These are phyloP conservation scores for Drosophila prosaltans DNA, from an alignment of 1,140 invertebrate genomes.

Conservation along the genomic window DNA sequence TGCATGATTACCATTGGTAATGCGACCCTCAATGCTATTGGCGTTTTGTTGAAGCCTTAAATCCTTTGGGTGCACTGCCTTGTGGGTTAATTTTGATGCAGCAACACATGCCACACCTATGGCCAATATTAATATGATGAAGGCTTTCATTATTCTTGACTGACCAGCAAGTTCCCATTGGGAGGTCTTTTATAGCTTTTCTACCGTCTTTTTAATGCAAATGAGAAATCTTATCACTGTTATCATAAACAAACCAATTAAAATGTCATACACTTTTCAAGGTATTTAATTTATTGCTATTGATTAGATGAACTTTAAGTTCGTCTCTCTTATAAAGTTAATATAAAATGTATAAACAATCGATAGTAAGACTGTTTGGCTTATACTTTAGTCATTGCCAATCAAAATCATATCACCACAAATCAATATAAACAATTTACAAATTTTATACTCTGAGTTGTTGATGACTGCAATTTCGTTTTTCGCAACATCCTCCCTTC, in stretches of 20 bases:
- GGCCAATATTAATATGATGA: background rate
- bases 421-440: background rate
- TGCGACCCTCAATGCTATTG: slow-evolving; percentile 55
- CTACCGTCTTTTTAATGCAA: background rate
- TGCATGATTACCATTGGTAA: slow-evolving; percentile 70
- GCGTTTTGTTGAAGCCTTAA: slow-evolving; percentile 12
- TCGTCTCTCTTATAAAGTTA: background rate
- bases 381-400: background rate
- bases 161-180: background rate
- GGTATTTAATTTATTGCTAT: background rate
- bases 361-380: background rate
- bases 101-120: background rate
- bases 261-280: background rate
- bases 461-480: background rate
- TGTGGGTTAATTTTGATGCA: slow-evolving; percentile 22
- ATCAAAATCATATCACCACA: background rate
- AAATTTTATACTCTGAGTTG: background rate
- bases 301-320: background rate
- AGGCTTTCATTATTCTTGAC: background rate
- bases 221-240: background rate
- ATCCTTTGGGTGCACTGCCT: slow-evolving; percentile 33
- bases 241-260: slow-evolving; percentile 3
- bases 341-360: background rate
- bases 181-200: slow-evolving; percentile 9
- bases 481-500: background rate